Conservation (phyloP, 2,888 invertebrate species). For the Cabera pusaria region DNA sequence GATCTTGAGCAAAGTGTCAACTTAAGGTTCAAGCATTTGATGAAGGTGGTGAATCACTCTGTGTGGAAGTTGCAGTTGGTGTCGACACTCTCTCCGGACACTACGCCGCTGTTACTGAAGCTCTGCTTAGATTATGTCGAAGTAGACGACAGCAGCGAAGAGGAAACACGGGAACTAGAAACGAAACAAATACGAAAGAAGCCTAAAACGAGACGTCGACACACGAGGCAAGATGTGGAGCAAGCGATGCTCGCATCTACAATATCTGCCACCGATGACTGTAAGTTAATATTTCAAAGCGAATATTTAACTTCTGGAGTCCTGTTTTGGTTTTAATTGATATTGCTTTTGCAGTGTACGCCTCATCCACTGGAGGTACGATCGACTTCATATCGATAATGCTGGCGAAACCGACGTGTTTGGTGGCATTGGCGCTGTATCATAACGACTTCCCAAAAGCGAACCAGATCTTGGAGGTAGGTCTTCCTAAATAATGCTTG, state of each 20-base stretch:
- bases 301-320: conserved; percentile 10
- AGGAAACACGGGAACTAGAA: conserved; percentile 65
- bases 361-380: conserved; percentile 51
- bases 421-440: conserved; percentile 90
- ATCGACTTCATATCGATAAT: conserved; percentile 85
- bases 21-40: conserved; percentile 57
- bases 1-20: conserved; percentile 48
- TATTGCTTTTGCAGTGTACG: conserved; percentile 49
- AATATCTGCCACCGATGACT: conserved; percentile 63
- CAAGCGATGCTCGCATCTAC: conserved; percentile 66
- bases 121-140: conserved; percentile 74
- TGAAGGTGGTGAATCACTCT: conserved; percentile 85
- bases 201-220: conserved; percentile 59
- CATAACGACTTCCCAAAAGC: conserved; percentile 89
- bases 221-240: conserved; percentile 63
- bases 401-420: conserved; percentile 89
- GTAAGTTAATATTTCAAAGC: conserved; percentile 39
- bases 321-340: too few relatives aligned
- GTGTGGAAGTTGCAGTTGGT: conserved; percentile 89
- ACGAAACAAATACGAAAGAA: conserved; percentile 62
- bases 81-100: conserved; percentile 78
- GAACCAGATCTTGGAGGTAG: conserved; percentile 91
- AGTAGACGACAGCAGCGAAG: conserved; percentile 73
- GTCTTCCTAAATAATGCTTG: conserved; percentile 1
- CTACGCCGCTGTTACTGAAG: conserved; percentile 66